Evolutionary conservation across 2,113 vertebrate genomes (phyloP), one percentile per base, ranked within the genome.

Genomic region (Nematolebias whitei): DNA sequence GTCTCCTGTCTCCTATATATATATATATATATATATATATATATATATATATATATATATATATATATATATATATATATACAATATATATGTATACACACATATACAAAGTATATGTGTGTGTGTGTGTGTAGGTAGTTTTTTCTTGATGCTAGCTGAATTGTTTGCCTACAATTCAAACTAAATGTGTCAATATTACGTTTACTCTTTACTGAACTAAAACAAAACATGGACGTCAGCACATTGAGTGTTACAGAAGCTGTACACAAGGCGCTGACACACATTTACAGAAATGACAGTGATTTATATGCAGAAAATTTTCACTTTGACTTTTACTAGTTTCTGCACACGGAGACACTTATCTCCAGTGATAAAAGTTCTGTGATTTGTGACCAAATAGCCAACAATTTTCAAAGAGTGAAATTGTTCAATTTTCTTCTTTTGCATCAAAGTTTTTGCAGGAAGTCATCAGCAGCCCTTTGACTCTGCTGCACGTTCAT

Each of bases 341-440:
- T 52, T 32, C 20, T 16, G 18, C 57, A 45, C 49, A 63, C 23
- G 20, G 24, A 16, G 26, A 70, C 59, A 48, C 68, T 76, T 67
- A 66, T 71, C 74, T 75, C 40, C 49, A 68, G 60, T 73, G 70
- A 72, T 58, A 61, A 71, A 82, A 71, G 49, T 58, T 76, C 69
- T 59, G 79, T 78, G 69, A 85, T 85, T 86, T 82, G 15, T 70
- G 4, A 3, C 49, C 56, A 52, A 69, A 79, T 58, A 52, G 55
- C 57, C 11, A 22, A 20, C 63, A 41, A 74, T 68, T 77, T 72
- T 54, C 72, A 49, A 4, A 32, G 29, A 78, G 59, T 48, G 45
- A 86, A 86, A 80, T 63, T 23, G 63, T 41, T 56, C 72, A 79
- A 76, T 84, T 83, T 87, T 79, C 45, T 77, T 40, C 61, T 74